Percentiles rank a stretch among this genome's conserved stretches.
phyloP scores from a whole-genome alignment of 2,888 invertebrate species.

The Atethmia centrago region DNA sequence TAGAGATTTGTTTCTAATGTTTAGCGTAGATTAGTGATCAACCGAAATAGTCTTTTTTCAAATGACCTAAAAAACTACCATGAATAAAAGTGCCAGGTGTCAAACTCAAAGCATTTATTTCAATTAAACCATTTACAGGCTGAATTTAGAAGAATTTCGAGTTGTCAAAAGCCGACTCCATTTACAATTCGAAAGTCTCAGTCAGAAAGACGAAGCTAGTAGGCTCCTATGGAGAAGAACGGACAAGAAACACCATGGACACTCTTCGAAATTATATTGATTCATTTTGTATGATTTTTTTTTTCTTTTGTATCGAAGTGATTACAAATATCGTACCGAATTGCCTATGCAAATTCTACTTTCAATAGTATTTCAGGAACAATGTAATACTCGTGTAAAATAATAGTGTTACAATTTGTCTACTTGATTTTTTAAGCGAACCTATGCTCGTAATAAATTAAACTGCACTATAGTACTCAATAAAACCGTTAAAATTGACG shows the following conservation, averaged over 20 bases:
- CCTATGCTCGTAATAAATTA: neutral
- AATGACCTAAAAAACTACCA: no score
- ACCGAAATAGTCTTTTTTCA: no score
- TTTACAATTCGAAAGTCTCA: neutral
- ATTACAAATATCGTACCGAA: neutral
- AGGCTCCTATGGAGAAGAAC: no score
- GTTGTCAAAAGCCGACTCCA: no score
- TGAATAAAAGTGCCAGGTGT: no score
- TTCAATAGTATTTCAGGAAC: neutral
- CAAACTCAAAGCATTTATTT: no score
- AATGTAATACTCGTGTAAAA: neutral
- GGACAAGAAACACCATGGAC: neutral
- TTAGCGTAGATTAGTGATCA: neutral
- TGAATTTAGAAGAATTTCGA: no score
- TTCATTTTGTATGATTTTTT: neutral
- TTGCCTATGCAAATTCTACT: neutral
- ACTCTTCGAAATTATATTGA: neutral
- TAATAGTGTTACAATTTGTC: neutral
- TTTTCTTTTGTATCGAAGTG: neutral
- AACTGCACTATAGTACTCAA: neutral
- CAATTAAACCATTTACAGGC: no score
- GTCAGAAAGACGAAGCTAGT: neutral
- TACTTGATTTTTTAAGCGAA: neutral
- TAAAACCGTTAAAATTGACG: neutral
- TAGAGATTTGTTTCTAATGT: neutral